phyloP scores from a whole-genome alignment of 2,888 invertebrate species.

The Cantharis rufa region DNA sequence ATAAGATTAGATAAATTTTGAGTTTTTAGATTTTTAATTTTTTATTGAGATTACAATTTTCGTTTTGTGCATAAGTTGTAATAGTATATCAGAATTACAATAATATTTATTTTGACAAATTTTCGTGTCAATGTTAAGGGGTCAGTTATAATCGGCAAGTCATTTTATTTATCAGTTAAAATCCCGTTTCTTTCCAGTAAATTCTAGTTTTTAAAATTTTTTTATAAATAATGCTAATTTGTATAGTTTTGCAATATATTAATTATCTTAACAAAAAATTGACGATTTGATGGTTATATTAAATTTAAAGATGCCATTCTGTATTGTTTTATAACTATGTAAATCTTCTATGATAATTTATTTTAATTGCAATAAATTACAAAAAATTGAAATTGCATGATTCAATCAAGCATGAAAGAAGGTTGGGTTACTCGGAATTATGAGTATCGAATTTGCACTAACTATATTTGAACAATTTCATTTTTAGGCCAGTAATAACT shows the following conservation, averaged over 20 bases:
- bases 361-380: no score
- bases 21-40: not conserved
- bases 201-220: not conserved
- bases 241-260: not conserved
- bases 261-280: not conserved
- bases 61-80: not conserved
- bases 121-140: constrained; percentile 1
- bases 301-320: no score
- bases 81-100: not conserved
- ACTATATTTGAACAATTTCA: no score
- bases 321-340: no score
- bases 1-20: not conserved
- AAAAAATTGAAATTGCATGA: no score
- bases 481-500: no score
- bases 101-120: constrained; percentile 3
- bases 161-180: not conserved
- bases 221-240: not conserved
- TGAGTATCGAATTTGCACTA: no score
- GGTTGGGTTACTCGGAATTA: no score
- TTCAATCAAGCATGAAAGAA: no score
- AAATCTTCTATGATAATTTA: no score
- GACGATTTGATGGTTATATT: not conserved
- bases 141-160: not conserved
- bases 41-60: not conserved
- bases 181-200: not conserved